Conservation (phyloP, 2,888 invertebrate species). For the Junonia oenone region DNA sequence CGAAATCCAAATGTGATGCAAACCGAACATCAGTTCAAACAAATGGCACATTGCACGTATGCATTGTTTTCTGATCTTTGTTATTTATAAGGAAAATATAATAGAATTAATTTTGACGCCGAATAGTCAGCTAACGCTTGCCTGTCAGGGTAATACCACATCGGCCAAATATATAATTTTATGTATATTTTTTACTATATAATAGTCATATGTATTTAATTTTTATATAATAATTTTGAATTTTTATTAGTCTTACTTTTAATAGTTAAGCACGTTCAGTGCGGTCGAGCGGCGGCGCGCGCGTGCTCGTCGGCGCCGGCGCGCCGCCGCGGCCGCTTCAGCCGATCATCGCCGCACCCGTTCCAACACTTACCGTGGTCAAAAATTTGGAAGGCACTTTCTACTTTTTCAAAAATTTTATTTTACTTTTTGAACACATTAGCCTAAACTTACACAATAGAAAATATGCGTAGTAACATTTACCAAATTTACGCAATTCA, state of each 20-base stretch:
- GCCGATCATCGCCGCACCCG: conserved; percentile 69
- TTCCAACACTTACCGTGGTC: conserved; percentile 81
- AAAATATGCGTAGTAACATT: conserved; percentile 80
- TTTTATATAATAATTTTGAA: conserved; percentile 80
- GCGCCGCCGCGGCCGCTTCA: conserved; percentile 44
- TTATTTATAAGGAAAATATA: conserved; percentile 45
- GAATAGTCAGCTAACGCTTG: conserved; percentile 77
- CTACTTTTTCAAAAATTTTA: conserved; percentile 83
- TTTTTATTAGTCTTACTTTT: conserved; percentile 74
- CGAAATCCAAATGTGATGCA: conserved; percentile 43
- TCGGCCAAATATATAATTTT: conserved; percentile 76
- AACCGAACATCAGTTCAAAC: conserved; percentile 59
- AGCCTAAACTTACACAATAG: conserved; percentile 83
- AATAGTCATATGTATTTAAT: conserved; percentile 78
- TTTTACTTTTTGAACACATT: conserved; percentile 86
- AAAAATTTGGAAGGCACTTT: conserved; percentile 89
- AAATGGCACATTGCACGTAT: conserved; percentile 74
- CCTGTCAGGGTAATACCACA: conserved; percentile 89
- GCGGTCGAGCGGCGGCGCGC: conserved; percentile 40
- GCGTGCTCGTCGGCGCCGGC: conserved; percentile 13
- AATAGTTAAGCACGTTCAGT: conserved; percentile 68
- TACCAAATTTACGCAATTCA: conserved; percentile 77
- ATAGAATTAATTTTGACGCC: conserved; percentile 70
- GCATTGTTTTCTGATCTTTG: conserved; percentile 65
- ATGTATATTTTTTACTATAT: conserved; percentile 76